Conservation (phyloP, 2,797 vertebrate species). For the Coregonus sp. region DNA sequence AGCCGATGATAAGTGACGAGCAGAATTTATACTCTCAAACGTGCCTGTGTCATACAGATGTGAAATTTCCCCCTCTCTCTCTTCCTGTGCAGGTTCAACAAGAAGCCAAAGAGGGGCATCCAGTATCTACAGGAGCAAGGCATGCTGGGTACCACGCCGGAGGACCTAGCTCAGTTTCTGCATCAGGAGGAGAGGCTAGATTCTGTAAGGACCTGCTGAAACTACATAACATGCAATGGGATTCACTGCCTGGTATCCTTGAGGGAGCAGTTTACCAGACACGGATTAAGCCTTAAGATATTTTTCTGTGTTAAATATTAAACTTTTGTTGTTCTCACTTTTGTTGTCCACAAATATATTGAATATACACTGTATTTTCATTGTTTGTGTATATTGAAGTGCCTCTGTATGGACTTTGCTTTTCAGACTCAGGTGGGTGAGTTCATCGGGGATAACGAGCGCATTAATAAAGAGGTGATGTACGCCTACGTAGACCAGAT, state of each 20-base stretch:
- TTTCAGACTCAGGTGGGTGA: slow-evolving; percentile 86
- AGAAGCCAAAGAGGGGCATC: slow-evolving; percentile 91
- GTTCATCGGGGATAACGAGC: slow-evolving; percentile 88
- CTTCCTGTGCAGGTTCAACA: slow-evolving; percentile 76
- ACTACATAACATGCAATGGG: neutral
- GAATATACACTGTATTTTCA: too few species aligned
- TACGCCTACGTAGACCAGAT: slow-evolving; percentile 89
- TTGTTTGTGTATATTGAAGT: too few species aligned
- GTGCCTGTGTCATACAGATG: neutral
- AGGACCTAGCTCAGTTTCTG: slow-evolving; percentile 89
- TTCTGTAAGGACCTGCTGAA: slow-evolving; percentile 75
- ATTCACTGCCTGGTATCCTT: neutral
- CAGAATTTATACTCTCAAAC: neutral
- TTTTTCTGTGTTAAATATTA: neutral
- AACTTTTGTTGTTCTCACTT: too few species aligned
- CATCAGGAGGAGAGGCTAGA: slow-evolving; percentile 90
- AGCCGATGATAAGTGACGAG: neutral
- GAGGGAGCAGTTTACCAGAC: neutral
- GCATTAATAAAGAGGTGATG: slow-evolving; percentile 90
- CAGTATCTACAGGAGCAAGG: slow-evolving; percentile 90
- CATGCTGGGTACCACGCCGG: slow-evolving; percentile 87
- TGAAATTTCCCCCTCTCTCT: neutral
- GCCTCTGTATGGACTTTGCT: slow-evolving; percentile 23
- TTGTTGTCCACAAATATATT: neutral
- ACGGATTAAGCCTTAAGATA: neutral